Conservation (phyloP, 2,888 invertebrate species). For the Cabera pusaria region DNA sequence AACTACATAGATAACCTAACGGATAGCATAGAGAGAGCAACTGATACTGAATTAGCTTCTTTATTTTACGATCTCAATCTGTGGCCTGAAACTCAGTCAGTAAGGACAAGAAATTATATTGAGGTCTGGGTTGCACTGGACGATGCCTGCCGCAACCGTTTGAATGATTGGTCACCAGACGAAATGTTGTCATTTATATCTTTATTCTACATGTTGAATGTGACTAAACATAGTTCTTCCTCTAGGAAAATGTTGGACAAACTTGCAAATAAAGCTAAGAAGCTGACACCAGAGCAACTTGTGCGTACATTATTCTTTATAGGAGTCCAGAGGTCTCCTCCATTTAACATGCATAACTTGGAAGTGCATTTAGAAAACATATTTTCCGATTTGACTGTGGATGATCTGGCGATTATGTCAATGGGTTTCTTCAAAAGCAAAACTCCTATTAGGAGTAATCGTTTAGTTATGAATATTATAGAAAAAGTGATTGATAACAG, state of each 20-base stretch:
- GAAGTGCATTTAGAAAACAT: conserved; percentile 81
- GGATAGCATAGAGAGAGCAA: conserved; percentile 78
- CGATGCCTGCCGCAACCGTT: conserved; percentile 80
- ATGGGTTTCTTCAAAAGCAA: conserved; percentile 92
- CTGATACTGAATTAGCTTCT: conserved; percentile 80
- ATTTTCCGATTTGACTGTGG: conserved; percentile 81
- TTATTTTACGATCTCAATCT: conserved; percentile 76
- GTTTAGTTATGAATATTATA: conserved; percentile 77
- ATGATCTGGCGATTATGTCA: conserved; percentile 88
- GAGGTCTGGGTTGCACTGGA: conserved; percentile 88
- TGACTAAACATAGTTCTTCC: conserved; percentile 82
- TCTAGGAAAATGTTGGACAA: conserved; percentile 78
- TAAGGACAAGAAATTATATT: conserved; percentile 82
- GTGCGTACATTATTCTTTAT: conserved; percentile 87
- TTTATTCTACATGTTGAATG: conserved; percentile 85
- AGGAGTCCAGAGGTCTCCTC: conserved; percentile 81
- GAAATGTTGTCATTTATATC: conserved; percentile 84
- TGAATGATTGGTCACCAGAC: conserved; percentile 75
- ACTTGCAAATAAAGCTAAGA: conserved; percentile 81
- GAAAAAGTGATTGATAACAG: conserved; percentile 74
- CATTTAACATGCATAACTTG: conserved; percentile 85
- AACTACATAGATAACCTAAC: conserved; percentile 67
- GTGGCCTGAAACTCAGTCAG: conserved; percentile 78
- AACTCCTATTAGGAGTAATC: conserved; percentile 81
- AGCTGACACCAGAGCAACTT: conserved; percentile 84